Evolutionary conservation across 1,140 invertebrate species (phyloP), one percentile per base, ranked within the genome.

Genomic region (Mylabris phalerata): DNA sequence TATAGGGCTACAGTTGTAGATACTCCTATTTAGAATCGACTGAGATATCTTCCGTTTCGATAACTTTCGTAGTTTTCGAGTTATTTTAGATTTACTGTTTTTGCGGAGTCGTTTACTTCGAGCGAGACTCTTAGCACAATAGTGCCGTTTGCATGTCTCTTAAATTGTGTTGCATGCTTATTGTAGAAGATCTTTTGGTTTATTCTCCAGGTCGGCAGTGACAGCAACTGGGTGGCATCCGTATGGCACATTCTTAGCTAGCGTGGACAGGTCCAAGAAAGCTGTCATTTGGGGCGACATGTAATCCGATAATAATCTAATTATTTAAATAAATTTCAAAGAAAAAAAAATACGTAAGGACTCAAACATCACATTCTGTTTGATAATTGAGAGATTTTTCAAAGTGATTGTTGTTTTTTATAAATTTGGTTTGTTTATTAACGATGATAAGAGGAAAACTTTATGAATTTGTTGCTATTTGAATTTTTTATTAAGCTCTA

Each of bases 161-260:
- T 42, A 54, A 59, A 47, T 65, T 67, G 19, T 69, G 57, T 68
- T 70, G 60, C 65, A 67, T 67, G 64, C 32, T 47, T 52, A 32
- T 32, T 32, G 59, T 50, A 62, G 61, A 64, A 69, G 64, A 64
- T 68, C 68, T 64, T 56, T 61, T 71, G 67, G 65, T 64, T 63
- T 76, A 69, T 77, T 78, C 70, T 67, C 54, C 82, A 95, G 92
- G 73, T 80, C 86, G 52, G 83, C 90, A 9, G 90, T 97, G 48
- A 88, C 89, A 54, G 92, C 93, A 11, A 92, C 95, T 60, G 84
- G 89, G 7, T 98, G 94, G 94, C 88, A 93, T 75, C 90, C 92
- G 2, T 88, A 87, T 70, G 90, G 88, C 19, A 86, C 84, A 46
- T 83, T 84, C 50, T 77, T 98, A 43, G 85, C 92, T n/a, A 92